Evolutionary conservation across 1,140 invertebrate species (phyloP).

Genomic region (Aphelinus atriplicis): DNA sequence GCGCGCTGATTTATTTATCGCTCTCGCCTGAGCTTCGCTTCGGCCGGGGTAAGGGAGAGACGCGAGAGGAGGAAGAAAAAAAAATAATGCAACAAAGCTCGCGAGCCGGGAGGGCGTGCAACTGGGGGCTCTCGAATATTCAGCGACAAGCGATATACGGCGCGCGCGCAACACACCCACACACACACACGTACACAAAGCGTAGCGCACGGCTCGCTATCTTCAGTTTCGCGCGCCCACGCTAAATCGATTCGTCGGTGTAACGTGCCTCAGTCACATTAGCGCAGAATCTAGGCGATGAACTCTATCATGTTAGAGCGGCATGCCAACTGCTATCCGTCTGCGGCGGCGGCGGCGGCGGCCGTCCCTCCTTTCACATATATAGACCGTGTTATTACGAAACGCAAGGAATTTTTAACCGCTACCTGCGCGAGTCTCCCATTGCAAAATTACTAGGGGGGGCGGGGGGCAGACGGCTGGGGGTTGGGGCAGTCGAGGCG

Average conservation of each 20-base stretch:
- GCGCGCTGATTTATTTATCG: no score
- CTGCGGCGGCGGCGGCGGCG: background rate
- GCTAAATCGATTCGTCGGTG: constrained; percentile 29
- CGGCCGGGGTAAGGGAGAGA: no score
- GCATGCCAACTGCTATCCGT: constrained; percentile 11
- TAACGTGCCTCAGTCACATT: constrained; percentile 36
- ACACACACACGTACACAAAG: no score
- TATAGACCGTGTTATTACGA: constrained; percentile 23
- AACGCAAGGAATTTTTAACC: constrained; percentile 26
- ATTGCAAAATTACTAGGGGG: constrained; percentile 7
- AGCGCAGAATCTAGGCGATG: constrained; percentile 31
- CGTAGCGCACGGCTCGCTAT: background rate
- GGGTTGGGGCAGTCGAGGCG: no score
- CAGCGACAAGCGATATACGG: background rate
- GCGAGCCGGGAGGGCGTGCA: no score
- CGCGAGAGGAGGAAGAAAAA: no score
- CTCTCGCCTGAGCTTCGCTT: no score
- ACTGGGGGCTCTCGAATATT: background rate
- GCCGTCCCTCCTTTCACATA: background rate
- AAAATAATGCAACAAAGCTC: no score
- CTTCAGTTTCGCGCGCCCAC: constrained; percentile 16
- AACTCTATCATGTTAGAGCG: constrained; percentile 35
- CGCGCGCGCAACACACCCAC: no score
- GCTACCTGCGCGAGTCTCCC: background rate
- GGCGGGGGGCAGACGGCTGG: background rate